phyloP scores from a whole-genome alignment of 1,140 invertebrate genomes.

The Drosophila guanche region DNA sequence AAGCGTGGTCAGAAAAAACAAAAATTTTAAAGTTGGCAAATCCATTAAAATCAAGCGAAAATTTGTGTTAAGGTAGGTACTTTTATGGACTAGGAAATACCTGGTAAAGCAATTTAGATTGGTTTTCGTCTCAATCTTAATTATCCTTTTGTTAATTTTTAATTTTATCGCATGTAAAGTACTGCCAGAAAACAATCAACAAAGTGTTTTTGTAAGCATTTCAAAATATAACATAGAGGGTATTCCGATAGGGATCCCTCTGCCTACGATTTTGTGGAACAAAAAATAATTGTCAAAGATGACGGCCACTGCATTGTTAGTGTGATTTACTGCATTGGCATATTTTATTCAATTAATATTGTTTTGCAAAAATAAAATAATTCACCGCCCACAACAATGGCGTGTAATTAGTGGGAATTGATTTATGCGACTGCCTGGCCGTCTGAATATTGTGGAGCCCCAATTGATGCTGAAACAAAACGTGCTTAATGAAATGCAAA shows the following conservation, averaged over 20 bases:
- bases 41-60: constrained; percentile 5
- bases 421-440: constrained; percentile 54
- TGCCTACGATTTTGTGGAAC: constrained; percentile 2
- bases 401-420: constrained; percentile 70
- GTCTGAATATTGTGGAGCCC: constrained; percentile 21
- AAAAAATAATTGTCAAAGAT: neutral
- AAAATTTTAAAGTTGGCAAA: constrained; percentile 43
- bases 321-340: constrained; percentile 42
- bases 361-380: constrained; percentile 29
- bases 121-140: too few relatives aligned
- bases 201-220: too few relatives aligned
- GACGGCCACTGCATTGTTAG: constrained; percentile 7
- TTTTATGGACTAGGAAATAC: neutral
- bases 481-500: constrained; percentile 71
- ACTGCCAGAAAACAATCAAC: too few relatives aligned
- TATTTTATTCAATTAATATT: constrained; percentile 70
- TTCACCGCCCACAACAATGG: constrained; percentile 42
- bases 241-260: too few relatives aligned
- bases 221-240: too few relatives aligned
- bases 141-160: too few relatives aligned
- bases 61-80: neutral
- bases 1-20: constrained; percentile 31
- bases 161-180: too few relatives aligned
- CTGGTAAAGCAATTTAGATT: neutral
- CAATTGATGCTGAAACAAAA: constrained; percentile 30